Evolutionary conservation across 2,113 vertebrate species (phyloP), one percentile per base, ranked within the genome.

Genomic region (Antennarius striatus): DNA sequence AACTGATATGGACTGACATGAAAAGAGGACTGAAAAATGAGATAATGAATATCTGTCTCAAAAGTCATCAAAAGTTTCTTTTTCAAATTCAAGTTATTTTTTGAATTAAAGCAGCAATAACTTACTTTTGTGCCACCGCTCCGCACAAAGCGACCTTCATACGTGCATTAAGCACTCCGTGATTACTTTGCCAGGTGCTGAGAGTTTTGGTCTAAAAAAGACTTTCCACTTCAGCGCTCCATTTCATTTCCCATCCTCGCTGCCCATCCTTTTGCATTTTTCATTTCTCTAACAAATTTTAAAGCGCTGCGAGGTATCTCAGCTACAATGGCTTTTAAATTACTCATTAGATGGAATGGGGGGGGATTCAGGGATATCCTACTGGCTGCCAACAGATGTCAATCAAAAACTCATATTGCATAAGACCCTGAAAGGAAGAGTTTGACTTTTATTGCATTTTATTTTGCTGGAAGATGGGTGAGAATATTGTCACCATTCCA

Each of bases 171-270:
- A 63, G 69, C 17, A 70, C 52, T 58, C 67, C 46, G 32, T 59
- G 72, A 85, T 81, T 52, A 58, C 66, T 79, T 81, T 79, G 40
- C 57, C 65, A 75, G 72, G 56, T 39, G 80, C 43, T 16, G 45
- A 74, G 40, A 66, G 43, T 59, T 71, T 29, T 12, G 39, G 51
- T 57, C 56, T n/a, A 14, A 45, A 71, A 73, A 69, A 71, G 65
- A 47, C 43, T 60, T 79, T 73, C 68, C 53, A 11, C 22, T 73
- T 28, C n/a, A 32, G 30, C n/a, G 15, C 43, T 76, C 46, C 30
- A 59, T 63, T 54, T 68, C 11, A n/a, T 42, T 71, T 40, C 40
- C 22, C n/a, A 73, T 48, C 48, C 51, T n/a, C 43, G 58, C 8
- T 43, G 10, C 46, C 17, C 39, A 65, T 17, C 50, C 29, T 2